Percentiles rank a stretch among this genome's conserved stretches.
Evolutionary conservation across 2,888 invertebrate genomes (phyloP).

Genomic region (Sinelater perroti): DNA sequence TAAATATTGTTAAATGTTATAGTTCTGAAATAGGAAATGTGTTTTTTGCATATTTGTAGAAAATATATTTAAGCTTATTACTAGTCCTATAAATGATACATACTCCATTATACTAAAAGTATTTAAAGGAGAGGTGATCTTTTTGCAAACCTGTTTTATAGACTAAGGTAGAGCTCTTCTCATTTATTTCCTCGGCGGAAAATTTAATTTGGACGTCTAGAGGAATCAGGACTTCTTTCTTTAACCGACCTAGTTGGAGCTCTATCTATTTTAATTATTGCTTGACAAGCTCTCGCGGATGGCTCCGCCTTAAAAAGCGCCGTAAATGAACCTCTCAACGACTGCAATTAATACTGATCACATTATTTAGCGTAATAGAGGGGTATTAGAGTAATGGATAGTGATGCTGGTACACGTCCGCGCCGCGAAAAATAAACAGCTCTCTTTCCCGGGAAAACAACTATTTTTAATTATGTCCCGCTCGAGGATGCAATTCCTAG

Average conservation of each 20-base stretch:
- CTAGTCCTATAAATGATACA: too few relatives aligned
- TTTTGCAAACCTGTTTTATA: slow-evolving; percentile 2
- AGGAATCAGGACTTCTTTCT: slow-evolving; percentile 29
- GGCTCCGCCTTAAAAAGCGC: slow-evolving; percentile 25
- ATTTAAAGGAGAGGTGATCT: too few relatives aligned
- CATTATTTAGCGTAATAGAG: slow-evolving; percentile 31
- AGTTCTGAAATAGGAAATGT: too few relatives aligned
- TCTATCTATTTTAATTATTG: slow-evolving; percentile 35
- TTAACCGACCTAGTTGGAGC: slow-evolving; percentile 24
- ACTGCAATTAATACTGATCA: slow-evolving; percentile 39
- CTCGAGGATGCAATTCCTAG: slow-evolving; percentile 8
- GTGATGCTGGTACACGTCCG: slow-evolving; percentile 22
- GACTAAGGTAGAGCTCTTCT: neutral
- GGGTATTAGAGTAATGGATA: slow-evolving; percentile 31
- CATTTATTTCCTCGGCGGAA: neutral
- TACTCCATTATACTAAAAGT: too few relatives aligned
- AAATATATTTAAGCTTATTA: too few relatives aligned
- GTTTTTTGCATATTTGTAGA: too few relatives aligned
- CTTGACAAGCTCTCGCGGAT: slow-evolving; percentile 23
- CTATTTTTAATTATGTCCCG: slow-evolving; percentile 15
- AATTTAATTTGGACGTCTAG: slow-evolving; percentile 25
- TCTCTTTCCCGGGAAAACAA: slow-evolving; percentile 4
- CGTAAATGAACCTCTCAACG: slow-evolving; percentile 32
- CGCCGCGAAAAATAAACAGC: neutral
- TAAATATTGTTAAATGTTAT: too few relatives aligned